Evolutionary conservation across 1,140 invertebrate species (phyloP), one percentile per base, ranked within the genome.

Genomic region (Calliphora vicina): DNA sequence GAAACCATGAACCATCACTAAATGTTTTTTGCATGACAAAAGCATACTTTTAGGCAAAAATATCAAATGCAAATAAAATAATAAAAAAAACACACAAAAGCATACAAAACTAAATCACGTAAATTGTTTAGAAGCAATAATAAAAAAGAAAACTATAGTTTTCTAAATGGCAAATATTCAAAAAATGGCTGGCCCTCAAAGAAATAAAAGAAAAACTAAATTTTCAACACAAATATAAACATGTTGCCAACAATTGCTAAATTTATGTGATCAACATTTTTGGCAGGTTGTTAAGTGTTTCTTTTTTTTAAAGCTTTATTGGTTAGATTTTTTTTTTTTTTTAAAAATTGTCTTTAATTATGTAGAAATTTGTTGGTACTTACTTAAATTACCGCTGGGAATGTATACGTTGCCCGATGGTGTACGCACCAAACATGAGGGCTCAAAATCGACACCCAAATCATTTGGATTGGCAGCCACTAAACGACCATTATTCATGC

Each of bases 331-430:
- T 45, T 12, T 45, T 45, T 45, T 45, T 6, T 45, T 6, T 45
- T 4, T 10, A 45, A 45, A 13, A 45, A 6, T 2, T 45, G 42
- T 43, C 42, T 12, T 45, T 45, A 45, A 45, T 13, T 6, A 45
- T 6, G 42, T 43, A 45, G 43, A 45, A 45, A 6, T 45, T 45
- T 45, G 10, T 12, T 29, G 9, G 83, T 88, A 92, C 91, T 92
- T 89, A 92, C 92, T 92, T 88, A 92, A 87, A 88, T 92, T 93
- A 94, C 95, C 95, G 92, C 95, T 95, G 91, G 96, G 96, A 94
- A 97, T 96, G 92, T 97, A 97, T 90, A 97, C 96, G 92, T 96
- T 97, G 88, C 96, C 97, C 84, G 96, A 97, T 85, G 96, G 94
- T 82, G 96, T 97, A 90, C 96, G 94, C 86, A 97, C 96, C 86